Conservation (phyloP, 2,888 invertebrate genomes). For the Agrotis ipsilon region DNA sequence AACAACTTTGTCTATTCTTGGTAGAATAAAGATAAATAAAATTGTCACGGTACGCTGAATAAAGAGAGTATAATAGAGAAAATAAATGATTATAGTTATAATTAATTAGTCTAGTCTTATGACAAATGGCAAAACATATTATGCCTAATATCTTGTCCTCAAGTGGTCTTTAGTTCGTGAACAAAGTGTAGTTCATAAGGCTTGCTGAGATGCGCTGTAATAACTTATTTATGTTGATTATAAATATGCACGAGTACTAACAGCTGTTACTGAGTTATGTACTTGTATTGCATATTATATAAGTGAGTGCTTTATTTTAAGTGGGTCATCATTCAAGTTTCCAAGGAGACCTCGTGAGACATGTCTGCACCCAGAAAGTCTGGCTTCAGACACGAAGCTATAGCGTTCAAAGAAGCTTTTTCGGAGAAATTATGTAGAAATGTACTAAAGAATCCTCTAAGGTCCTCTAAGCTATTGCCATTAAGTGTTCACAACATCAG, state of each 20-base stretch:
- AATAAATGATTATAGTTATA: not conserved
- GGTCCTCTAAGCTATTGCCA: too few relatives aligned
- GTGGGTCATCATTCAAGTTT: constrained; percentile 18
- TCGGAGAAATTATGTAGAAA: too few relatives aligned
- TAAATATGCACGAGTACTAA: constrained; percentile 27
- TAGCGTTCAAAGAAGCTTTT: too few relatives aligned
- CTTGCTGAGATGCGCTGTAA: constrained; percentile 31
- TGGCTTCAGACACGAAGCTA: not conserved
- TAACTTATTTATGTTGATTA: constrained; percentile 44
- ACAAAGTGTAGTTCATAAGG: constrained; percentile 38
- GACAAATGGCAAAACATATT: constrained; percentile 30
- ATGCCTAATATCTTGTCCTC: constrained; percentile 2
- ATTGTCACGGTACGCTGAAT: too few relatives aligned
- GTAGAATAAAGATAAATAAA: too few relatives aligned
- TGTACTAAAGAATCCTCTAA: too few relatives aligned
- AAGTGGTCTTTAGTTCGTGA: constrained; percentile 26
- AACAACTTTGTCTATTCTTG: too few relatives aligned
- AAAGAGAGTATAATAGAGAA: not conserved
- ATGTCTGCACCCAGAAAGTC: not conserved
- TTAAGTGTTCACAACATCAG: too few relatives aligned
- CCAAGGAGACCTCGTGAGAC: not conserved
- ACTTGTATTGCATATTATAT: not conserved
- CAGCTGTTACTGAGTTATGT: constrained; percentile 55
- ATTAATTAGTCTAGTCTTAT: constrained; percentile 1
- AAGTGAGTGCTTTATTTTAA: constrained; percentile 18